These are phyloP conservation scores for Peromyscus leucopus DNA, from an alignment of 2,113 vertebrate genomes.

Conservation along the genomic window DNA sequence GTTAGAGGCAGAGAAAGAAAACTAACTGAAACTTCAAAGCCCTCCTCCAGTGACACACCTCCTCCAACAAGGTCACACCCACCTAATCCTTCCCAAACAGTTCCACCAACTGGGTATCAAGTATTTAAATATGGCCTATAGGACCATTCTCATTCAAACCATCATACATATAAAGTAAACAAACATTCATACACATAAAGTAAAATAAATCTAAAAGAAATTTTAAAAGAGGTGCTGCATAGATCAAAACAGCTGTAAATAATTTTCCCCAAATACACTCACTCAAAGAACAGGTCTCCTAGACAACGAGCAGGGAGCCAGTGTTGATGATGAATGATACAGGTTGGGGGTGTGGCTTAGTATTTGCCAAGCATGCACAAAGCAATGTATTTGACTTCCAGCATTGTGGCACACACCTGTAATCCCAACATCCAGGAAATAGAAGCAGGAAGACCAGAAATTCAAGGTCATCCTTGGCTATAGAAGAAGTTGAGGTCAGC, in stretches of 20 bases:
- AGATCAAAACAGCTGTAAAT: not conserved
- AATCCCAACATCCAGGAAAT: not conserved
- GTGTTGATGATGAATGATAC: accelerated
- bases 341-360: not conserved
- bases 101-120: not conserved
- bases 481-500: not conserved
- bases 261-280: accelerated
- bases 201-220: not conserved
- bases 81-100: not conserved
- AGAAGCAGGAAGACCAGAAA: not conserved
- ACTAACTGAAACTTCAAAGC: not conserved
- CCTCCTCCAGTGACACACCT: not conserved
- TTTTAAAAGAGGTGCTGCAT: not conserved
- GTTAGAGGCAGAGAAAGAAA: not conserved
- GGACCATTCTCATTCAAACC: not conserved
- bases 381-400: not conserved
- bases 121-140: not conserved
- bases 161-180: not conserved
- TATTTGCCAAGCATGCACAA: not conserved
- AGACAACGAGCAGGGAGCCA: not conserved
- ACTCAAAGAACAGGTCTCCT: accelerated
- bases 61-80: not conserved
- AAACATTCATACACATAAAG: not conserved
- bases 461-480: not conserved
- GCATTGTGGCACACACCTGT: too few relatives aligned